A percentile compares a stretch with the other conserved stretches of the same genome.
These are phyloP conservation scores for Cryptotermes secundus DNA, from an alignment of 1,140 invertebrate genomes.

Conservation along the genomic window DNA sequence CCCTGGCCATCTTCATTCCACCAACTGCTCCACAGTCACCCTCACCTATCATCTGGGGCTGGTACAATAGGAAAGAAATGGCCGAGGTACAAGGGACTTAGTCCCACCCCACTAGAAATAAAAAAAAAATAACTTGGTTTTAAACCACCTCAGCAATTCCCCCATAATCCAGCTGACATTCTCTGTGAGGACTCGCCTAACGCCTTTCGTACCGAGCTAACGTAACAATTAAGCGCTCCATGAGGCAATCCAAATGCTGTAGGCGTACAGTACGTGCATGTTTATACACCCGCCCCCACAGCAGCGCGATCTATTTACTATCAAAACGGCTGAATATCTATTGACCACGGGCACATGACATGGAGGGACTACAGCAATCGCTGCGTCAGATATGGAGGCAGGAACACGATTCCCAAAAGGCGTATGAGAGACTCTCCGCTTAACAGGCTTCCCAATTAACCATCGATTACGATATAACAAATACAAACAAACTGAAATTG, in stretches of 20 bases:
- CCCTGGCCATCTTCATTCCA: too few species aligned
- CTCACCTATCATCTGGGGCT: too few species aligned
- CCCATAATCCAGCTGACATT: too few species aligned
- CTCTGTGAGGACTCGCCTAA: too few species aligned
- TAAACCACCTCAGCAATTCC: too few species aligned
- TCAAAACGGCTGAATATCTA: constrained; percentile 3
- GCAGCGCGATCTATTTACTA: background rate
- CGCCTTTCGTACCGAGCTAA: too few species aligned
- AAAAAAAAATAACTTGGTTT: too few species aligned
- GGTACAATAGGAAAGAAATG: too few species aligned
- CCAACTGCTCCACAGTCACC: too few species aligned
- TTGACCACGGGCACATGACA: background rate
- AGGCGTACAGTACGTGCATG: background rate
- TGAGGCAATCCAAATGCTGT: background rate
- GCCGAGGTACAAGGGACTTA: too few species aligned
- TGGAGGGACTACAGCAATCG: background rate
- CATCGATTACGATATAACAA: background rate
- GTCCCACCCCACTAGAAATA: too few species aligned
- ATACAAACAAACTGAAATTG: background rate
- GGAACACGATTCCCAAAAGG: background rate
- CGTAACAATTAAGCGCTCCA: background rate
- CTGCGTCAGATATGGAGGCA: background rate
- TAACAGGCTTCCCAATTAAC: background rate
- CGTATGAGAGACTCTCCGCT: background rate
- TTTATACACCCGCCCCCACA: background rate